Evolutionary conservation across 2,888 invertebrate genomes (phyloP).

Genomic region (Arge pagana): DNA sequence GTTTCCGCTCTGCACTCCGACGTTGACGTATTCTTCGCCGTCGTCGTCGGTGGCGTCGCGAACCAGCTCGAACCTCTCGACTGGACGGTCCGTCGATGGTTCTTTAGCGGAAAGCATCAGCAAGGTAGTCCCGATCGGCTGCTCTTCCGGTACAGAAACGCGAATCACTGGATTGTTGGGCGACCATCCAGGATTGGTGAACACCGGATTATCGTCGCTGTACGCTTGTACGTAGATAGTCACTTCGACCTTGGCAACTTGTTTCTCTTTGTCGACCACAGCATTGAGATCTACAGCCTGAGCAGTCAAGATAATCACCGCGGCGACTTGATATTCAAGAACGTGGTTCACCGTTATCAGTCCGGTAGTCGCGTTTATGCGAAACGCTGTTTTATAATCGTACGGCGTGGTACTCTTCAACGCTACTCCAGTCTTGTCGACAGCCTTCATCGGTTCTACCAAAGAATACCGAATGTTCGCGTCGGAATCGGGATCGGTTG

Average conservation of each 20-base stretch:
- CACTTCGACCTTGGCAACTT: slow-evolving; percentile 70
- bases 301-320: slow-evolving; percentile 74
- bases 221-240: slow-evolving; percentile 80
- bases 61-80: slow-evolving; percentile 61
- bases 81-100: slow-evolving; percentile 67
- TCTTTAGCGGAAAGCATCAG: slow-evolving; percentile 73
- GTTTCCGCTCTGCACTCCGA: slow-evolving; percentile 71
- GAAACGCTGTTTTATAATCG: slow-evolving; percentile 70
- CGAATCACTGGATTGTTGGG: slow-evolving; percentile 70
- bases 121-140: slow-evolving; percentile 74
- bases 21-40: slow-evolving; percentile 52
- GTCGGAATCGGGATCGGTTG: slow-evolving; percentile 73
- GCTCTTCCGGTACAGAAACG: slow-evolving; percentile 74
- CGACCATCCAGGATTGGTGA: slow-evolving; percentile 75
- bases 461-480: slow-evolving; percentile 72
- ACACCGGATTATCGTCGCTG: slow-evolving; percentile 76
- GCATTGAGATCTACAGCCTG: slow-evolving; percentile 75
- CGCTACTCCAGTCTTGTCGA: slow-evolving; percentile 76
- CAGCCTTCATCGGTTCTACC: slow-evolving; percentile 69
- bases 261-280: slow-evolving; percentile 66
- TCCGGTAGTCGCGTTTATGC: slow-evolving; percentile 72
- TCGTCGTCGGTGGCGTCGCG: slow-evolving; percentile 42
- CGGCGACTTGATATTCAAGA: slow-evolving; percentile 74
- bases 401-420: slow-evolving; percentile 66
- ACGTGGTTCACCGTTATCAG: slow-evolving; percentile 70